Conservation (phyloP, 2,888 invertebrate genomes). For the Sycophila texana region DNA sequence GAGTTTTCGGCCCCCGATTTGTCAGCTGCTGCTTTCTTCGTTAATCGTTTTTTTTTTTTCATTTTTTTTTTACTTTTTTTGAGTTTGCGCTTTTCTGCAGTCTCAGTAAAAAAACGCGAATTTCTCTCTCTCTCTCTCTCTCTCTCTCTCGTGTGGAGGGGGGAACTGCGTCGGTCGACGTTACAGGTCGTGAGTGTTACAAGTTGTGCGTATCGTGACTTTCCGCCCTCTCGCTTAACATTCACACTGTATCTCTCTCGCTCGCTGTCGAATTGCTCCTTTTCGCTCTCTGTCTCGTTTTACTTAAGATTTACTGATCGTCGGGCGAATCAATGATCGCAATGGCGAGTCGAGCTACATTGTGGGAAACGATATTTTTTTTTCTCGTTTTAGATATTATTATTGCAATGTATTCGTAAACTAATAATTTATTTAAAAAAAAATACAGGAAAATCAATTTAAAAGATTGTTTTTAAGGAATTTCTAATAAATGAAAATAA, state of each 20-base stretch:
- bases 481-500: too few relatives aligned
- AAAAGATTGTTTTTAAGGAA: too few relatives aligned
- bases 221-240: conserved; percentile 28
- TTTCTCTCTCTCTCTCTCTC: background rate
- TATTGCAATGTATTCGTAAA: too few relatives aligned
- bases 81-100: conserved; percentile 26
- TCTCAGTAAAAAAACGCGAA: conserved; percentile 41
- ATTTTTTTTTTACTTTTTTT: conserved; percentile 23
- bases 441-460: too few relatives aligned
- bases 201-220: conserved; percentile 54
- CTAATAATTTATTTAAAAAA: too few relatives aligned
- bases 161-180: conserved; percentile 31
- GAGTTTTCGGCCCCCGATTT: conserved; percentile 11
- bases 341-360: too few relatives aligned
- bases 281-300: background rate
- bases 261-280: background rate
- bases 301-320: too few relatives aligned
- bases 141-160: background rate
- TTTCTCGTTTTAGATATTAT: too few relatives aligned
- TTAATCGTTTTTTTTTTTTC: background rate
- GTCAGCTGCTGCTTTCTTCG: background rate
- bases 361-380: too few relatives aligned
- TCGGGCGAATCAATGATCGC: too few relatives aligned
- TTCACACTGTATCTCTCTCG: conserved; percentile 8
- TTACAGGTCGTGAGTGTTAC: conserved; percentile 45